A percentile compares a stretch with the other conserved stretches of the same genome.
Evolutionary conservation across 2,113 vertebrate species (phyloP).

Genomic region (Phainopepla nitens): DNA sequence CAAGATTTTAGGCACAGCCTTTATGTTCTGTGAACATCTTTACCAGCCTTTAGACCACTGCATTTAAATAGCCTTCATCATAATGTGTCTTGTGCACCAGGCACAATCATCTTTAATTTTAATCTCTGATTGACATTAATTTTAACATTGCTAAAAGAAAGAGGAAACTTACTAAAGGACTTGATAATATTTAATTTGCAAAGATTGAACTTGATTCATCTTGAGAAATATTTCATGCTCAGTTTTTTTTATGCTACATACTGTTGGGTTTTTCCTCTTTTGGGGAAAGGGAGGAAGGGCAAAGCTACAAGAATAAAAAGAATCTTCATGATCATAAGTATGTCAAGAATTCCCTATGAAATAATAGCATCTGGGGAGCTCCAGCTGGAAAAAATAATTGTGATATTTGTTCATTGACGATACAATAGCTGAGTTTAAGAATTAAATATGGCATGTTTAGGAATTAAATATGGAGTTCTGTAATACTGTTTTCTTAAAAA

Average conservation of each 20-base stretch:
- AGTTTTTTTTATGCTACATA: background rate
- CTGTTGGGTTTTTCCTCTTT: background rate
- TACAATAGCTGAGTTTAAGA: background rate
- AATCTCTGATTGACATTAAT: background rate
- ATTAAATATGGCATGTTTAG: background rate
- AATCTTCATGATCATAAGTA: background rate
- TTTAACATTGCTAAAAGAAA: background rate
- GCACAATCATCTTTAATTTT: background rate
- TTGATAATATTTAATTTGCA: background rate
- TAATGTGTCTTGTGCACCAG: background rate
- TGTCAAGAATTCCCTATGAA: background rate
- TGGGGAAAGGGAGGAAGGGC: accelerated
- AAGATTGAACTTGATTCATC: background rate
- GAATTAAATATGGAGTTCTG: background rate
- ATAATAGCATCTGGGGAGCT: background rate
- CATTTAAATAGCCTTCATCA: background rate
- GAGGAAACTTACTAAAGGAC: background rate
- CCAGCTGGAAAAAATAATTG: background rate
- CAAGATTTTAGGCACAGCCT: background rate
- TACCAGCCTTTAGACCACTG: accelerated
- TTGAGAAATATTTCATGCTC: background rate
- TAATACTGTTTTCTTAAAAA: background rate
- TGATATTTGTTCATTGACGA: background rate
- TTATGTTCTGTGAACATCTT: background rate
- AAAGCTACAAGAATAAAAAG: background rate